Base-by-base conservation (phyloP, 2,888 invertebrate species). In the Odontocolon sp. region DNA sequence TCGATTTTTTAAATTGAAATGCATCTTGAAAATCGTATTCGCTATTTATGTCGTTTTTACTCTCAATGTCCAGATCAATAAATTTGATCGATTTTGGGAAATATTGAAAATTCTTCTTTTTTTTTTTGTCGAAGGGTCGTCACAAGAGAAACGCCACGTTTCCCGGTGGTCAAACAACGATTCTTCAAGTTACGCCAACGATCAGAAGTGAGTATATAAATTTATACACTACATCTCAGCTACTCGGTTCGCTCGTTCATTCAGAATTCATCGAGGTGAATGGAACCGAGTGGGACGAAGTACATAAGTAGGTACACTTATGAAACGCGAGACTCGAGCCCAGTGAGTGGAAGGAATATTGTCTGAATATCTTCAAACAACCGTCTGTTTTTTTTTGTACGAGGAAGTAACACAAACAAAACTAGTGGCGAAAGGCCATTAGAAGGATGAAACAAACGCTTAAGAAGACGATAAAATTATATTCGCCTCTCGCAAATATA, bases 111-210 rank as follows among this genome's bases (percentile, higher is more conserved):
- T 8, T 33, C 59, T 31, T 9, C 61, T 36, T 21, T 14, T 3
- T 50, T 67, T 42, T 47, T 67, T 14, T 11, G 40, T 81, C 86
- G 11, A 92, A 94, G 93, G 95, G 95, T 73, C 94, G 95, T 57
- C 95, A 95, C 88, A 96, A 96, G 91, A 91, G 96, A 73, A 96
- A 95, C 88, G 95, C 95, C 8, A 95, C 95, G 26, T 94, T 95
- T 91, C 95, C 96, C 33, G 95, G 95, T 16, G 94, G 95, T 9
- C 95, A 95, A 88, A 94, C 93, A 56, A 93, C 93, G 80, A 91
- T 94, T 63, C 91, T 93, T 78, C 93, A 93, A 86, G 92, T 93
- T 74, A 92, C 93, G 14, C 92, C 93, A 4, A 91, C 93, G n/a
- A 89, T 91, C 70, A 91, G 94, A 91, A 93, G 94, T 94, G 85